Conservation (phyloP, 2,797 vertebrate species). For the Emys orbicularis region DNA sequence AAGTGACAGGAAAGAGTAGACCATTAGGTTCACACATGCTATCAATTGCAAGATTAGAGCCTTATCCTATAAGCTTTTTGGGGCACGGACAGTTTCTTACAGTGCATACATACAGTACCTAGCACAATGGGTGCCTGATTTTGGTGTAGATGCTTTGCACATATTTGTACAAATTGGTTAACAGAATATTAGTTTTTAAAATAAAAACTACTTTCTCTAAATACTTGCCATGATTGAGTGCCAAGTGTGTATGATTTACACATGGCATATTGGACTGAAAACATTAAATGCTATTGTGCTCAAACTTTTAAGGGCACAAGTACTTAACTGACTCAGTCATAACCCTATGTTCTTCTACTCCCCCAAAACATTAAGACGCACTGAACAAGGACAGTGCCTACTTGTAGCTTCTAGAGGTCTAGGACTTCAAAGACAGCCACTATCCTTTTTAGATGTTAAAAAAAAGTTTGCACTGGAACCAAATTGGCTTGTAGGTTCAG, state of each 20-base stretch:
- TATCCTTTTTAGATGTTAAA: too few species aligned
- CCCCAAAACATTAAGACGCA: not conserved
- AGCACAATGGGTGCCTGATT: not conserved
- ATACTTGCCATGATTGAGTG: not conserved
- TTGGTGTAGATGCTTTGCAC: not conserved
- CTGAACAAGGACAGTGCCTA: not conserved
- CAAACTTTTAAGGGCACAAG: too few species aligned
- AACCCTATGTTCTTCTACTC: not conserved
- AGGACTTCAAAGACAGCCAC: too few species aligned
- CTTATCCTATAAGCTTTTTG: not conserved
- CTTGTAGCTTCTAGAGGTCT: too few species aligned
- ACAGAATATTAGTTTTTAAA: accelerated
- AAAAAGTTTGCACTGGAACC: not conserved
- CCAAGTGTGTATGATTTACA: too few species aligned
- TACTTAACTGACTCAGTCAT: too few species aligned
- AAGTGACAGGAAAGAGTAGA: not conserved
- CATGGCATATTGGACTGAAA: too few species aligned
- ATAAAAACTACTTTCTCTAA: not conserved
- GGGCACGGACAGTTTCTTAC: not conserved
- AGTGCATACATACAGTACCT: accelerated
- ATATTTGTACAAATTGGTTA: not conserved
- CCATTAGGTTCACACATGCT: not conserved
- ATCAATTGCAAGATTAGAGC: not conserved
- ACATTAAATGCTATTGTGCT: too few species aligned
- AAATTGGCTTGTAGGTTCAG: not conserved